Conservation (phyloP, 2,888 invertebrate species). For the Gerris lacustris region DNA sequence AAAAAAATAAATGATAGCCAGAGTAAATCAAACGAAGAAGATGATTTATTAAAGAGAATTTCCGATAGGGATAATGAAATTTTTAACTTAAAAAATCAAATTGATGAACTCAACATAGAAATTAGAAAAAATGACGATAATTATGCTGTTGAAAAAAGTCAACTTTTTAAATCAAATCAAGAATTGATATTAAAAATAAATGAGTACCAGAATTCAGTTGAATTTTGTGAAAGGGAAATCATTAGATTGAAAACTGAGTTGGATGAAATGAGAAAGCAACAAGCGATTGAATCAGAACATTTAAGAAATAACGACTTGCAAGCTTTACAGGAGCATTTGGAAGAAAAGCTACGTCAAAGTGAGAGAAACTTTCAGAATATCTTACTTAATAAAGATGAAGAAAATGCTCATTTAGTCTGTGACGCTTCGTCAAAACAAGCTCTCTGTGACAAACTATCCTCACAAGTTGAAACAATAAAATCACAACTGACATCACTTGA, state of each 20-base stretch:
- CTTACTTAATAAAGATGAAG: conserved; percentile 22
- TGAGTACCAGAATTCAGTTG: background rate
- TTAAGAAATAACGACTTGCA: conserved; percentile 4
- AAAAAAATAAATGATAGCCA: background rate
- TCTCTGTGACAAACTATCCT: background rate
- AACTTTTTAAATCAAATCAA: background rate
- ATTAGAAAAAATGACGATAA: background rate
- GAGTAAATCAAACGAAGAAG: background rate
- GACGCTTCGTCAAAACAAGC: conserved; percentile 21
- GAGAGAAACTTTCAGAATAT: conserved; percentile 23
- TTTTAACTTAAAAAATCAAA: background rate
- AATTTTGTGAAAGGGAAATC: background rate
- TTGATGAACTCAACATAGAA: background rate
- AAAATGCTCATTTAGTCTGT: conserved; percentile 20
- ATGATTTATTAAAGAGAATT: background rate
- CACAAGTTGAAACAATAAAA: background rate
- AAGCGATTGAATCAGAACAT: conserved; percentile 15
- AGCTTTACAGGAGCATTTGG: background rate
- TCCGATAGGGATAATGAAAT: background rate
- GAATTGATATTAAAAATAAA: background rate
- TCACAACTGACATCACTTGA: background rate
- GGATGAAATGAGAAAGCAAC: conserved; percentile 1
- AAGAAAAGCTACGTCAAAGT: conserved; percentile 17
- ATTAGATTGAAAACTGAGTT: conserved; percentile 11
- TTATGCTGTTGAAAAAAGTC: background rate